Base-by-base conservation (phyloP, 1,140 invertebrate species). In the Ditylenchus dipsaci region DNA sequence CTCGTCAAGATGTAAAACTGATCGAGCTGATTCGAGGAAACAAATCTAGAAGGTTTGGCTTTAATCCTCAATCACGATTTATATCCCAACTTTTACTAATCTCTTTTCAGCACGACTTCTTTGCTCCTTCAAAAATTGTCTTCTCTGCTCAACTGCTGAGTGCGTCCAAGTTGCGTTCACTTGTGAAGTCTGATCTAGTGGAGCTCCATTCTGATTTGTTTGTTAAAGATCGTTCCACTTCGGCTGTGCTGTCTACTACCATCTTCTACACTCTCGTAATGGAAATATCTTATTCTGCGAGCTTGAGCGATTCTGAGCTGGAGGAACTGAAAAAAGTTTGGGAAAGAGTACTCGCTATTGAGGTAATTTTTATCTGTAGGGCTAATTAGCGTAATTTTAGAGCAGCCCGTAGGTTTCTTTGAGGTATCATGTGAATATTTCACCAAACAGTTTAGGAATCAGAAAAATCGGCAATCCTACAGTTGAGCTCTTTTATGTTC, bases 91-190 rank as follows among this genome's bases (percentile, higher is more conserved):
- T 7, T 7, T 53, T 21, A 53, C 3, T 8, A n/a, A 21, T 53
- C 3, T 53, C 8, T 3, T 53, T 53, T 53, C 15, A 53, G 49
- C 49, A 53, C 49, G 15, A 26, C 49, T 5, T 3, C 15, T 1
- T 15, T 21, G 8, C 49, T 53, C 15, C 49, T 53, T 19, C 49
- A 26, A 21, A 26, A 8, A 15, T 15, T 53, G 23, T 53, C 23
- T 53, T 53, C 49, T 53, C 49, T 26, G 23, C 49, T 53, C 49
- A 53, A 53, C n/a, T 53, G n/a, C 15, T 53, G n/a, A 53, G 23
- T 53, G 49, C 49, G 8, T 21, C 15, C 3, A 53, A 53, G 15
- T 53, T 53, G 23, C 49, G 49, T 26, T 3, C 3, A 53, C 15
- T 53, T 53, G 49, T 53, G 23, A 53, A 53, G 23, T 21, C n/a